phyloP scores from a whole-genome alignment of 1,140 invertebrate genomes.

The Microplitis mediator region DNA sequence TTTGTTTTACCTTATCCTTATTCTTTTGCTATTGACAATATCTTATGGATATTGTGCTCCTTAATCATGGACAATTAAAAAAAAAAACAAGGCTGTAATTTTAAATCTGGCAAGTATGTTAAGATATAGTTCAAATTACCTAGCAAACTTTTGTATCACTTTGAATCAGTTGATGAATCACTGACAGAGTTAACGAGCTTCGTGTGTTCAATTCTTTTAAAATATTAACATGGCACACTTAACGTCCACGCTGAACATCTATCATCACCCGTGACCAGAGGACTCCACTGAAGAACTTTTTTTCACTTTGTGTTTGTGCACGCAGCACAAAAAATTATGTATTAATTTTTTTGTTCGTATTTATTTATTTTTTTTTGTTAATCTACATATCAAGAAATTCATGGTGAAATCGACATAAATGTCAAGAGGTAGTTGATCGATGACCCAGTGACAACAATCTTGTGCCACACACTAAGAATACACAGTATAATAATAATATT shows the following conservation, averaged over 20 bases:
- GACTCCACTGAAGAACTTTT: too few relatives aligned
- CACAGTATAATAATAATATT: neutral
- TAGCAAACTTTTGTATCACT: slow-evolving; percentile 50
- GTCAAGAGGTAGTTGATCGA: neutral
- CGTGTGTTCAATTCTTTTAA: neutral
- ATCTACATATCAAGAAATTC: too few relatives aligned
- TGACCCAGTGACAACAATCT: neutral
- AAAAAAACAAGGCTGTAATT: slow-evolving; percentile 48
- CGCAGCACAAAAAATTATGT: too few relatives aligned
- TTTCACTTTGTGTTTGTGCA: too few relatives aligned
- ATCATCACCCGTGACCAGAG: too few relatives aligned
- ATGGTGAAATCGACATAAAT: too few relatives aligned
- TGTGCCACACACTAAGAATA: slow-evolving; percentile 8
- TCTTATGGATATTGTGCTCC: neutral
- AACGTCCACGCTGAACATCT: too few relatives aligned
- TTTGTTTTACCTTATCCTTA: slow-evolving; percentile 44
- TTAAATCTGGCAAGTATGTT: slow-evolving; percentile 61
- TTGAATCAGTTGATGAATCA: neutral
- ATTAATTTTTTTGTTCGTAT: too few relatives aligned
- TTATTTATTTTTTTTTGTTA: too few relatives aligned
- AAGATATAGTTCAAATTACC: slow-evolving; percentile 56
- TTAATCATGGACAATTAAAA: slow-evolving; percentile 1
- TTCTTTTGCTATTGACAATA: slow-evolving; percentile 15
- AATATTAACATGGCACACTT: neutral
- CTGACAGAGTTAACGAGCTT: neutral